Evolutionary conservation across 2,888 invertebrate genomes (phyloP), one percentile per base, ranked within the genome.

Genomic region (Bursaphelenchus okinawaensis): DNA sequence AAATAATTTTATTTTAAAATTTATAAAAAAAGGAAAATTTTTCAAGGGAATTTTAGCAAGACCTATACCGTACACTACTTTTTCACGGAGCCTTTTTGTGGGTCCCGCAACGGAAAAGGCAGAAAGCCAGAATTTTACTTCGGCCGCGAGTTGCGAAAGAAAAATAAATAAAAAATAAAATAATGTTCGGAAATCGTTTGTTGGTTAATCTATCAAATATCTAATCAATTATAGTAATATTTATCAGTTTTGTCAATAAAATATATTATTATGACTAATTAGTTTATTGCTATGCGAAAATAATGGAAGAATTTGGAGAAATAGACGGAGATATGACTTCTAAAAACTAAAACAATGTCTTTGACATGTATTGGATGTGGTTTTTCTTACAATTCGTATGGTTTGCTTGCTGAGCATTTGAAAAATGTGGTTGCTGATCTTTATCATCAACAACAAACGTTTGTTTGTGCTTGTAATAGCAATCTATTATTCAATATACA

Each of bases 21-120:
- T n/a, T 0, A 0, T n/a, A 61, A 63, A 62, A 62, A 23, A 8
- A 7, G 24, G 26, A 52, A 60, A 52, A 58, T 40, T 40, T 40
- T n/a, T 40, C 40, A 12, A 40, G 40, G n/a, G n/a, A n/a, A n/a
- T 40, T 40, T 40, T 40, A 40, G 2, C n/a, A n/a, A 40, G 40
- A 40, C 40, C 40, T 40, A 40, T 40, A 40, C 40, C 40, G 40
- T 40, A 40, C 40, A 1, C 40, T 40, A 12, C 3, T 16, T 4
- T 4, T 40, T 40, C 12, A 40, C 40, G 12, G n/a, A 40, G n/a
- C 12, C 12, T 40, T n/a, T n/a, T 40, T 1, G 40, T 4, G 40
- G 12, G 16, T 40, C 40, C 6, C 40, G 40, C 12, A 40, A 40
- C 40, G 40, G n/a, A 40, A 16, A 40, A 40, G 40, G n/a, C 40